Evolutionary conservation across 2,888 invertebrate species (phyloP).

Genomic region (Tachina fera): DNA sequence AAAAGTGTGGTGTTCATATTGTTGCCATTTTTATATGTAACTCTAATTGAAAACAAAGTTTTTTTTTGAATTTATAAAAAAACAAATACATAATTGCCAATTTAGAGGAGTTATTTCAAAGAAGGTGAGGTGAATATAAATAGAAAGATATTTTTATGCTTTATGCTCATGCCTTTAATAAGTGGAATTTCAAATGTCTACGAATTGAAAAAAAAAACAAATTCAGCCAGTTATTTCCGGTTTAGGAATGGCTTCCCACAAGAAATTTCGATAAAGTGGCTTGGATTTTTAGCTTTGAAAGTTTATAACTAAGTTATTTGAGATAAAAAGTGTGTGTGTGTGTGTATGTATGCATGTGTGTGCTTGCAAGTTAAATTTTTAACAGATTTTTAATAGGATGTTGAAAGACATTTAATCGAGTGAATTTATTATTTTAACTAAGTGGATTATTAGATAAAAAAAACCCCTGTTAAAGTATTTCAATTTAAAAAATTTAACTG

Average conservation of each 20-base stretch:
- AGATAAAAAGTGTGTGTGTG: conserved; percentile 10
- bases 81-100: conserved; percentile 21
- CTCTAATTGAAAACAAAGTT: not conserved
- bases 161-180: conserved; percentile 25
- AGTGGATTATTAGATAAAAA: not conserved
- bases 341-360: not conserved
- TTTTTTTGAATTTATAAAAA: not conserved
- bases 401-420: not conserved
- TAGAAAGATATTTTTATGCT: not conserved
- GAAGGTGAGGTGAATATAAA: conserved; percentile 59
- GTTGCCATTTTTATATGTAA: conserved; percentile 11
- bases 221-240: conserved; percentile 49
- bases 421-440: not conserved
- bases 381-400: not conserved
- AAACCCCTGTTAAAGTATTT: no score
- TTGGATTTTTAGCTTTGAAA: conserved; percentile 6
- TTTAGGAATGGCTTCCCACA: conserved; percentile 42
- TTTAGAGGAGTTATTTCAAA: conserved; percentile 4
- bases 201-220: not conserved
- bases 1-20: conserved; percentile 24
- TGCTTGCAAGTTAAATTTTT: not conserved
- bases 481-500: no score
- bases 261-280: conserved; percentile 33
- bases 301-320: conserved; percentile 32
- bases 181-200: conserved; percentile 55